A percentile compares a stretch with the other conserved stretches of the same genome.
These are phyloP conservation scores for Orthosia cruda DNA, from an alignment of 2,888 invertebrate species.

Conservation along the genomic window DNA sequence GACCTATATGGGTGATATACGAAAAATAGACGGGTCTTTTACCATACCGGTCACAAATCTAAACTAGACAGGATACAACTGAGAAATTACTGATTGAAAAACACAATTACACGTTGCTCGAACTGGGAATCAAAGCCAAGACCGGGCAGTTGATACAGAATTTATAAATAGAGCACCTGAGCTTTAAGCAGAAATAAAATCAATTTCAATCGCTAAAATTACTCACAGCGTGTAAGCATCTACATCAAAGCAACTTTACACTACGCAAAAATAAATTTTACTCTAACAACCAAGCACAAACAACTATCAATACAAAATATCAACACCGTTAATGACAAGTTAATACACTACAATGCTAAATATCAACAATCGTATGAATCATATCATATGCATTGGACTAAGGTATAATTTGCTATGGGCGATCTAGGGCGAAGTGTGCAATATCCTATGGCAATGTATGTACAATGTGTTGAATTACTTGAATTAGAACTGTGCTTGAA, in stretches of 20 bases:
- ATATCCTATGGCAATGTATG: slow-evolving; percentile 56
- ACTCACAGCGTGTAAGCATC: neutral
- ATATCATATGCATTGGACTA: slow-evolving; percentile 45
- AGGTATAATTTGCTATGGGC: slow-evolving; percentile 61
- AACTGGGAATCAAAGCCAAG: neutral
- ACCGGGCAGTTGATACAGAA: neutral
- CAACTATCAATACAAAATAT: slow-evolving; percentile 26
- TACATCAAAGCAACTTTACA: neutral
- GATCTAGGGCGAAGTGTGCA: slow-evolving; percentile 62
- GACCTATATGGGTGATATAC: no score
- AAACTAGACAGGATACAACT: neutral
- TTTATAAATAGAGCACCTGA: neutral
- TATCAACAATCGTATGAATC: slow-evolving; percentile 57
- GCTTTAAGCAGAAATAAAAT: neutral
- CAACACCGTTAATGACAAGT: slow-evolving; percentile 40
- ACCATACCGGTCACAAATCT: neutral
- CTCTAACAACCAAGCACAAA: neutral
- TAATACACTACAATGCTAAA: slow-evolving; percentile 38
- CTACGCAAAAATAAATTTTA: neutral
- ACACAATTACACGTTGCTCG: neutral
- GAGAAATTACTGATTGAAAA: neutral
- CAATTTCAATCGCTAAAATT: neutral
- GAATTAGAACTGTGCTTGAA: neutral
- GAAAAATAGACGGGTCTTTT: no score
- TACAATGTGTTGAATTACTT: slow-evolving; percentile 1